Base-by-base conservation (phyloP, 2,113 vertebrate species). In the Dasyprocta punctata region DNA sequence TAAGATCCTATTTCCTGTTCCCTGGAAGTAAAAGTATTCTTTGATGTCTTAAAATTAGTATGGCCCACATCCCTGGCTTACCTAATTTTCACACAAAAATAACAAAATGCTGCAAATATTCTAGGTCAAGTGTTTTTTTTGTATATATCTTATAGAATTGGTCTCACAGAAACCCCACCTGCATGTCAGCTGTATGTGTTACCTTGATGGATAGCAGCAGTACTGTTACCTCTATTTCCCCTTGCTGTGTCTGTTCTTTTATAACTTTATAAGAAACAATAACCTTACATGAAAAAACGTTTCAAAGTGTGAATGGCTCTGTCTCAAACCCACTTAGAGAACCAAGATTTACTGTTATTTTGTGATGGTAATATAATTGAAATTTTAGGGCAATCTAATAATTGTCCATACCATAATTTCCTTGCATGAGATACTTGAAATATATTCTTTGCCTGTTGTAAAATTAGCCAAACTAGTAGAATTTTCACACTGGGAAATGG, bases 91-190 rank as follows among this genome's bases (percentile, higher is more conserved):
- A 77, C 38, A 38, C 19, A 13, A 86, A 54, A n/a, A 60, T 20
- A n/a, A 67, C 16, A 7, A 0, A 73, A 33, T 41, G 0, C 11
- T 41, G 1, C 7, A 36, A 14, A 1, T 58, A 24, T 28, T 41
- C 44, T n/a, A 30, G 33, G 6, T 33, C 2, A 78, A 49, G 12
- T 1, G 1, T n/a, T 65, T 86, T 54, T 7, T 52, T 52, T 52
- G 17, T 49, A 5, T 60, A 36, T 26, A 1, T 65, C 1, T 38
- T 33, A 11, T 8, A 41, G 6, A 19, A 36, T 20, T 30, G 5
- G 22, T 41, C 10, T 63, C 28, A 52, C 4, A 24, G 3, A 12
- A 73, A 26, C 5, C 67, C 16, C 36, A 69, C 17, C 54, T 41
- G 22, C 20, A 19, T 52, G 8, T n/a, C 28, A 8, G 13, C 33